Conservation (phyloP, 1,140 invertebrate genomes). For the Hormaphis cornu region DNA sequence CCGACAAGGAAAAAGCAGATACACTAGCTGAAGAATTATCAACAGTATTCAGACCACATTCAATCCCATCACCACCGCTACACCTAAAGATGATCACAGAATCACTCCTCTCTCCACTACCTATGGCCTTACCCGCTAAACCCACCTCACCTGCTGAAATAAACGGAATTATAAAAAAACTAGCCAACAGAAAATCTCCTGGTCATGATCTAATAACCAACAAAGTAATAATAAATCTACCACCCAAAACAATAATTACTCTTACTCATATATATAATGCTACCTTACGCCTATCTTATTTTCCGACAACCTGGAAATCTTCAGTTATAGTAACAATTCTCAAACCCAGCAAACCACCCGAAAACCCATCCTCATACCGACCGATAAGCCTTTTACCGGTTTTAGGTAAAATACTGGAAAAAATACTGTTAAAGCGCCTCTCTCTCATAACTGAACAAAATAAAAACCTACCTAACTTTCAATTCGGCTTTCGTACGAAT, state of each 20-base stretch:
- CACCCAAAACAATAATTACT: conserved; percentile 10
- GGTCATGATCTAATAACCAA: conserved; percentile 12
- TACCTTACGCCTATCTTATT: neutral
- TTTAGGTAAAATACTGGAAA: conserved; percentile 36
- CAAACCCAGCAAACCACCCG: conserved; percentile 36
- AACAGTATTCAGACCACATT: neutral
- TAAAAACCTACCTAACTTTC: conserved; percentile 28
- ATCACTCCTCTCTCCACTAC: neutral
- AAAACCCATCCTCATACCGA: conserved; percentile 35
- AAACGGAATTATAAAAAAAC: neutral
- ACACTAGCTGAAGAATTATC: neutral
- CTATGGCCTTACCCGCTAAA: neutral
- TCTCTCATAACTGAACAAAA: neutral
- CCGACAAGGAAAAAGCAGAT: neutral
- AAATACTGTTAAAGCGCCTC: conserved; percentile 34
- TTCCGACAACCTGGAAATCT: conserved; percentile 37
- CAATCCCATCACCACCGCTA: neutral
- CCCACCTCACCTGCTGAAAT: neutral
- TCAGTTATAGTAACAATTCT: conserved; percentile 40
- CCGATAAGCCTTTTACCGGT: conserved; percentile 40
- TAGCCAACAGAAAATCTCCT: conserved; percentile 6
- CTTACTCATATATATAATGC: conserved; percentile 10
- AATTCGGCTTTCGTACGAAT: conserved; percentile 15
- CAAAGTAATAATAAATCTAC: neutral
- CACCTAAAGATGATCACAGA: neutral